phyloP scores from a whole-genome alignment of 23 tunicate species.

The Ciona savignyi region DNA sequence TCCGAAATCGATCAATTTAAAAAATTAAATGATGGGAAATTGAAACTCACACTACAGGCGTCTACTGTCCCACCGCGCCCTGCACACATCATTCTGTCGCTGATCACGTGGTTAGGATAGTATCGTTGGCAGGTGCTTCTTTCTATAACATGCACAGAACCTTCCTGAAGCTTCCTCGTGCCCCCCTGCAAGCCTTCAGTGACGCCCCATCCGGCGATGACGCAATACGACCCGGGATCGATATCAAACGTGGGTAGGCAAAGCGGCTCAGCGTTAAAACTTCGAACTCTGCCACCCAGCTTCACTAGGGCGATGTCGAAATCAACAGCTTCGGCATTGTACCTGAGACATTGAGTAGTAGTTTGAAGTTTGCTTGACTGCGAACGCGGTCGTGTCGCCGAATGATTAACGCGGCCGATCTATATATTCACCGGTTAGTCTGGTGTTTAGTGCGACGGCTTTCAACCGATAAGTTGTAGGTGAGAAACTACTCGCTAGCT shows the following conservation, averaged over 20 bases:
- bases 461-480: too few species aligned
- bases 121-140: slow-evolving; percentile 39
- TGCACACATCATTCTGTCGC: slow-evolving; percentile 75
- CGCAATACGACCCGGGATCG: slow-evolving; percentile 55
- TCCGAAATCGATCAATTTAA: background rate
- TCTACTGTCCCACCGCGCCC: slow-evolving; percentile 56
- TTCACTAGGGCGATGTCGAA: slow-evolving; percentile 69
- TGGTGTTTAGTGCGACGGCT: too few species aligned
- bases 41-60: slow-evolving; percentile 75
- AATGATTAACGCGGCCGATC: too few species aligned
- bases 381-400: too few species aligned
- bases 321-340: slow-evolving; percentile 55
- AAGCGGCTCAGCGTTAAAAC: slow-evolving; percentile 3
- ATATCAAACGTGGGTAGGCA: slow-evolving; percentile 34
- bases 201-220: slow-evolving; percentile 89
- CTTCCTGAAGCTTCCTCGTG: slow-evolving; percentile 61
- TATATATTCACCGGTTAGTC: too few species aligned
- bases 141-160: slow-evolving; percentile 63
- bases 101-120: slow-evolving; percentile 61
- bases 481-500: too few species aligned
- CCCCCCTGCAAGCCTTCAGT: slow-evolving; percentile 35
- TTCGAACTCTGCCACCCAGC: slow-evolving; percentile 7
- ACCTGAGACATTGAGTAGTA: slow-evolving; percentile 36
- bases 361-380: too few species aligned
- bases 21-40: background rate